Evolutionary conservation across 1,140 invertebrate genomes (phyloP), one percentile per base, ranked within the genome.

Genomic region (Drosophila biarmipes): DNA sequence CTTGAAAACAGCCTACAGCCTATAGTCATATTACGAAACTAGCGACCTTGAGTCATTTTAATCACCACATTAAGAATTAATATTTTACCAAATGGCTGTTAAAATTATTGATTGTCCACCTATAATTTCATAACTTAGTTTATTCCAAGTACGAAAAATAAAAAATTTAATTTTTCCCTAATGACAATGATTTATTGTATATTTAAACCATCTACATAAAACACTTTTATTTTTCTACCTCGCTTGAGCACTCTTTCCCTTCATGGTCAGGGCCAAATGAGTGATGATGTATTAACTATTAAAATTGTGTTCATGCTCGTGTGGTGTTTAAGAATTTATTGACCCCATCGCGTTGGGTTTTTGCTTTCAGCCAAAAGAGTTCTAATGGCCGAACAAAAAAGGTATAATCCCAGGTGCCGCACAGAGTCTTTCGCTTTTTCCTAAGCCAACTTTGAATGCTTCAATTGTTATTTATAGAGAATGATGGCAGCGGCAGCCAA

Each of bases 401-500:
- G 43, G 49, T 69, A 34, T 69, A 74, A 66, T 82, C 80, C 80
- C 74, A 75, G 76, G 73, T 80, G 78, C 72, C 68, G 66, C 54
- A 80, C 49, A 51, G 66, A 54, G 53, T 77, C 63, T 81, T 78
- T 62, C 37, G 59, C 63, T 64, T 56, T 48, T 57, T 57, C 42
- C 35, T 24, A 21, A 42, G 42, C 51, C 35, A 49, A 54, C 52
- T 75, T 66, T 72, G 82, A 72, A 79, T 89, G 84, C 82, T 80
- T 87, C 80, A 87, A 87, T 87, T 87, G 84, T 87, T 87, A 87
- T 87, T 89, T 87, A 87, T 87, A 89, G 82, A 73, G 71, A 89
- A 84, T 87, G 82, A 89, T 87, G 86, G 84, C 67, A 85, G 49
- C 27, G 48, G 63, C 63, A 69, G n/a, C 35, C 19, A 34, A 87